These are phyloP conservation scores for Elaphurus davidianus DNA, from an alignment of 2,113 vertebrate species.

Conservation along the genomic window DNA sequence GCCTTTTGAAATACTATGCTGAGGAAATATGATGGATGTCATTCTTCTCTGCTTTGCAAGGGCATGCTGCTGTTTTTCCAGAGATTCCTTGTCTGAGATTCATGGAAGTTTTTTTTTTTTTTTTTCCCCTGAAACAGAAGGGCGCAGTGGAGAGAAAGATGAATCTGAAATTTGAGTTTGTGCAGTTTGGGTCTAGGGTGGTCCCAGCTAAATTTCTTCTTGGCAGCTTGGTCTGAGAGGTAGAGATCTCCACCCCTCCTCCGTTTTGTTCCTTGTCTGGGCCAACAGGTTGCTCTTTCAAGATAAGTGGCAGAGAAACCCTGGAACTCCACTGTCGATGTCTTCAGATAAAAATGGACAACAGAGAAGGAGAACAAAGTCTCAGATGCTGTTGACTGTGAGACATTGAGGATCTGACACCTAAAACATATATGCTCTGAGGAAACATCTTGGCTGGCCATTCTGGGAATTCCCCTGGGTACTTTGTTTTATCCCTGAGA, in stretches of 20 bases:
- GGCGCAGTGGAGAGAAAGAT: background rate
- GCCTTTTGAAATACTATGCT: background rate
- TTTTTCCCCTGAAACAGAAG: background rate
- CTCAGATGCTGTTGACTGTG: accelerated
- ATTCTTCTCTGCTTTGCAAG: background rate
- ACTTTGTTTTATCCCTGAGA: background rate
- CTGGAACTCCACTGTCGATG: accelerated
- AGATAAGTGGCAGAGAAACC: background rate
- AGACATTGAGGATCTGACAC: too few species aligned
- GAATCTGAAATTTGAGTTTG: accelerated
- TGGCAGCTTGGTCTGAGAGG: background rate
- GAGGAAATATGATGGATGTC: background rate
- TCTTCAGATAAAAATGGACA: too few species aligned
- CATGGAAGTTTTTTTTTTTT: background rate
- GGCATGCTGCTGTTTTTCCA: background rate
- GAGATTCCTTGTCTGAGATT: background rate
- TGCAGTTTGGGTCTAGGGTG: too few species aligned
- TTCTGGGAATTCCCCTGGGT: too few species aligned
- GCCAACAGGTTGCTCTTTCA: accelerated
- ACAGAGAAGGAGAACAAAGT: background rate
- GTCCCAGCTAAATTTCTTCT: too few species aligned
- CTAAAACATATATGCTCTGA: accelerated
- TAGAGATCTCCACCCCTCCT: too few species aligned
- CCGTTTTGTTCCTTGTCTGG: accelerated
- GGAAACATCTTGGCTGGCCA: too few species aligned